phyloP scores from a whole-genome alignment of 2,113 vertebrate species.

The Phainopepla nitens region DNA sequence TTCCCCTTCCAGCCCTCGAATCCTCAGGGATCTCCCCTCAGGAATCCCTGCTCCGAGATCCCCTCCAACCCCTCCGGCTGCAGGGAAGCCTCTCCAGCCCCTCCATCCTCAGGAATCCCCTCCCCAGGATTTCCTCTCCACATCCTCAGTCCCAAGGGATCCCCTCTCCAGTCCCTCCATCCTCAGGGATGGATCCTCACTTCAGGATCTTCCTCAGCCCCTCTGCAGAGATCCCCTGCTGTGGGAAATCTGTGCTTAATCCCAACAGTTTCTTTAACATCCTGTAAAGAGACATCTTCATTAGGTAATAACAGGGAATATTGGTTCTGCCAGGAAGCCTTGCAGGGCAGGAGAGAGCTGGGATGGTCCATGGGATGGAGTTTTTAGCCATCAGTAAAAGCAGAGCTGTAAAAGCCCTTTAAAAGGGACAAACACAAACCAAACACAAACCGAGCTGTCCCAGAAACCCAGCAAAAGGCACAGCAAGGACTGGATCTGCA shows the following conservation, averaged over 20 bases:
- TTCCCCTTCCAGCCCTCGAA: neutral
- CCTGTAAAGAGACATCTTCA: neutral
- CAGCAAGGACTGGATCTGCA: neutral
- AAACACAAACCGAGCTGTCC: neutral
- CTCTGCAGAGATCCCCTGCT: too few relatives aligned
- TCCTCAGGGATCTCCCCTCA: too few relatives aligned
- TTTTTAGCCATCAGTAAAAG: neutral
- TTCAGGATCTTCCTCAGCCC: too few relatives aligned
- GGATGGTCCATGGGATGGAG: rapidly evolving
- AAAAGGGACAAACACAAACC: neutral
- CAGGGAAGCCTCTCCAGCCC: neutral
- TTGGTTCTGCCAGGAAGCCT: neutral
- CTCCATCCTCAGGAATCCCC: neutral
- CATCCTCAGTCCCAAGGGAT: neutral
- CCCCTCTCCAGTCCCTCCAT: neutral
- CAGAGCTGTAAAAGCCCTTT: neutral
- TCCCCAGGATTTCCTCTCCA: neutral
- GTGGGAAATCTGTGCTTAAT: neutral
- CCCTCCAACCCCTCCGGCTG: neutral
- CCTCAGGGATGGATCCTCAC: neutral
- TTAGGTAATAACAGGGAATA: neutral
- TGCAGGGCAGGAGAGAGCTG: neutral
- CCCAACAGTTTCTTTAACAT: neutral
- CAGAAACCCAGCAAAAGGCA: neutral
- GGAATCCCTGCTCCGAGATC: neutral